Evolutionary conservation across 2,888 invertebrate species (phyloP).

Genomic region (Noctua janthe): DNA sequence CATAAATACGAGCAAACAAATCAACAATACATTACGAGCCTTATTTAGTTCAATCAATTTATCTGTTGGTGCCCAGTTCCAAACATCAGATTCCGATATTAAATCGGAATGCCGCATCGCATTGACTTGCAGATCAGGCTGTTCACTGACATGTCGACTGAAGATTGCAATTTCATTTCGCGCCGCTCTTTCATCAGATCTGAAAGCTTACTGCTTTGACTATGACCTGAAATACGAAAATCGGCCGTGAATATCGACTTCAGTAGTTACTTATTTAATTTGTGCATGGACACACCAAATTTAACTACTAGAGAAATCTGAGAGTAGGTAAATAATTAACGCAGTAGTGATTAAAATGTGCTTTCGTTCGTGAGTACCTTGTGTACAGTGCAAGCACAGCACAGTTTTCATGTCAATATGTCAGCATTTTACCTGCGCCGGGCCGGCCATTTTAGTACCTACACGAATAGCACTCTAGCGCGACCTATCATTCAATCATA

Average conservation of each 20-base stretch:
- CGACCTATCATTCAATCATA: no score
- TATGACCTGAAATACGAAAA: constrained; percentile 28
- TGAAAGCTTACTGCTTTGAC: constrained; percentile 48
- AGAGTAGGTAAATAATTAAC: neutral
- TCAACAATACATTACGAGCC: neutral
- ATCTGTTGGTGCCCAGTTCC: constrained; percentile 17
- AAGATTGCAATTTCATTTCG: constrained; percentile 54
- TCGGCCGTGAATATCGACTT: neutral
- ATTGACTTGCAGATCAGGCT: constrained; percentile 61
- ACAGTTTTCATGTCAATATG: no score
- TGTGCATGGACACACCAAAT: neutral
- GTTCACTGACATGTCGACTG: constrained; percentile 41
- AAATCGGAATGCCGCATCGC: constrained; percentile 30
- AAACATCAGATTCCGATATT: constrained; percentile 40
- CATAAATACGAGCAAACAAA: constrained; percentile 13
- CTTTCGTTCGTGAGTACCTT: neutral
- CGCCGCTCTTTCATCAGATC: constrained; percentile 40
- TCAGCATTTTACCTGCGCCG: no score
- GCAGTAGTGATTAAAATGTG: neutral
- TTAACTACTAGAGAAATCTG: neutral
- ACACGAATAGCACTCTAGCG: no score
- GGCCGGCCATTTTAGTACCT: no score
- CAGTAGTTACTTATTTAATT: neutral
- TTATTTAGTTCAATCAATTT: constrained; percentile 4
- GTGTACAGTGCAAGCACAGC: no score